Percentiles rank a stretch among this genome's conserved stretches.
These are phyloP conservation scores for Ptychoptera contaminata DNA, from an alignment of 2,888 invertebrate species.

Conservation along the genomic window DNA sequence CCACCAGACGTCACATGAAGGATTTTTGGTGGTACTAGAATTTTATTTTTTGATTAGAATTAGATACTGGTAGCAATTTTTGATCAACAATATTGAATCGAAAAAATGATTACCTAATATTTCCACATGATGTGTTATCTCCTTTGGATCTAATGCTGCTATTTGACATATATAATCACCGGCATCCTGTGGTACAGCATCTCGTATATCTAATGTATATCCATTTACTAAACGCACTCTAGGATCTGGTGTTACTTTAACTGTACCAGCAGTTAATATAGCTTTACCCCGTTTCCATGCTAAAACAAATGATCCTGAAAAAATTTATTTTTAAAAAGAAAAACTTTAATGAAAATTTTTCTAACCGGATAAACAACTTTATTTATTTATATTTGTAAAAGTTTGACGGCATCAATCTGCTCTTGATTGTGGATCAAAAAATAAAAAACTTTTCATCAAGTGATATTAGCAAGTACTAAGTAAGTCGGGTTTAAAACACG, in stretches of 20 bases:
- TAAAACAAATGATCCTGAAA: constrained; percentile 36
- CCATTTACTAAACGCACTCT: constrained; percentile 37
- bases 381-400: too few species aligned
- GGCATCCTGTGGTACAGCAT: constrained; percentile 37
- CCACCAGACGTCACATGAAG: constrained; percentile 36
- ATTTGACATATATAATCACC: constrained; percentile 44
- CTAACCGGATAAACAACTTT: too few species aligned
- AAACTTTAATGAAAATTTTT: too few species aligned
- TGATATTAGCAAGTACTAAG: too few species aligned
- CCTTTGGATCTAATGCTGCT: constrained; percentile 36
- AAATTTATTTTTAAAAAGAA: neutral
- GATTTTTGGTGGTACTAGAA: constrained; percentile 37
- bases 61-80: too few species aligned
- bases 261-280: constrained; percentile 37
- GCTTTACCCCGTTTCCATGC: constrained; percentile 41
- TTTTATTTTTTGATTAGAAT: too few species aligned
- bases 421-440: too few species aligned
- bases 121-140: constrained; percentile 40
- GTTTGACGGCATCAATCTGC: too few species aligned
- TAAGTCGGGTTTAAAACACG: too few species aligned
- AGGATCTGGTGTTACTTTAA: constrained; percentile 39
- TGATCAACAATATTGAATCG: too few species aligned
- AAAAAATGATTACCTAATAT: constrained; percentile 34
- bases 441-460: too few species aligned
- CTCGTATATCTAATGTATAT: constrained; percentile 38